These are phyloP conservation scores for Plectrocnemia conspersa DNA, from an alignment of 1,140 invertebrate species.

Conservation along the genomic window DNA sequence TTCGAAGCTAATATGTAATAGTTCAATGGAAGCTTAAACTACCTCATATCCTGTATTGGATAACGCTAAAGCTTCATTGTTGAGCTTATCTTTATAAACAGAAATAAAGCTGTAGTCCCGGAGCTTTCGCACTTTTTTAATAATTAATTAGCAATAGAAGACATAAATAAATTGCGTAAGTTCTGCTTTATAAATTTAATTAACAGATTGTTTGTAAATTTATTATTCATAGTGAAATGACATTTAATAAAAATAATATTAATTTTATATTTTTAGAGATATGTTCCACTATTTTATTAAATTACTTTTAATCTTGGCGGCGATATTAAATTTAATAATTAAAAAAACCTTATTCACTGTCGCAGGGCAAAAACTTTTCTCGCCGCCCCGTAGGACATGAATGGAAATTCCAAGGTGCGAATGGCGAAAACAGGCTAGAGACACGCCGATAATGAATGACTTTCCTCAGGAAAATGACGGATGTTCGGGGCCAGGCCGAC, in stretches of 20 bases:
- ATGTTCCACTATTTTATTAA: too few relatives aligned
- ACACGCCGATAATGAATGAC: not conserved
- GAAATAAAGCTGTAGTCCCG: not conserved
- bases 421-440: constrained; percentile 1
- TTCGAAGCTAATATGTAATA: too few relatives aligned
- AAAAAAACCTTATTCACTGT: too few relatives aligned
- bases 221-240: too few relatives aligned
- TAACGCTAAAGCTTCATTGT: constrained; percentile 3
- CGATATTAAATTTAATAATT: too few relatives aligned
- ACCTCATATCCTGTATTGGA: constrained; percentile 1
- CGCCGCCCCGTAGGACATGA: not conserved
- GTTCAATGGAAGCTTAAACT: not conserved
- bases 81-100: constrained; percentile 5
- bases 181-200: too few relatives aligned
- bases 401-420: not conserved
- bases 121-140: not conserved
- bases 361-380: not conserved
- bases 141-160: too few relatives aligned
- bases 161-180: too few relatives aligned
- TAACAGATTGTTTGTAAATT: too few relatives aligned
- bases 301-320: too few relatives aligned
- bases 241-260: too few relatives aligned
- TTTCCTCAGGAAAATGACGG: constrained; percentile 2
- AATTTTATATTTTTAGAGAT: too few relatives aligned
- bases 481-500: not conserved